A percentile compares a stretch with the other conserved stretches of the same genome.
Evolutionary conservation across 2,113 vertebrate genomes (phyloP).

Genomic region (Ceuthmochares aereus): DNA sequence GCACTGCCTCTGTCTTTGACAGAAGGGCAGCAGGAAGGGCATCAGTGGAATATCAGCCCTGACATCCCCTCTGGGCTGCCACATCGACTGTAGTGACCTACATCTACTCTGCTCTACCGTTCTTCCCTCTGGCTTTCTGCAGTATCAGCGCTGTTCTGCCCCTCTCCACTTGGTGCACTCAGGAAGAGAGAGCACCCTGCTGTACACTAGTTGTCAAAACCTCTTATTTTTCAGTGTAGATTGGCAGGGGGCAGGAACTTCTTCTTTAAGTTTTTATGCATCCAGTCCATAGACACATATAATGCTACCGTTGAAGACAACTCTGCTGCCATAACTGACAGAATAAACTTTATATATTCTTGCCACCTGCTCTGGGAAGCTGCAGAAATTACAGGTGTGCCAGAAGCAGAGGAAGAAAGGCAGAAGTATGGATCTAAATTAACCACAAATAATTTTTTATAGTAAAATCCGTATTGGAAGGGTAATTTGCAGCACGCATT

Average conservation of each 20-base stretch:
- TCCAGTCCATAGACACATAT: background rate
- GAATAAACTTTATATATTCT: background rate
- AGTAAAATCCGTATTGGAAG: background rate
- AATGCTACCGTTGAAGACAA: background rate
- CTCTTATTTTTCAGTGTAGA: background rate
- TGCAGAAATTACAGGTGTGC: background rate
- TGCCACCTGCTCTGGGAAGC: background rate
- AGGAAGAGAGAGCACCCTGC: background rate
- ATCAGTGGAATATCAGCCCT: background rate
- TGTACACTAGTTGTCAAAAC: background rate
- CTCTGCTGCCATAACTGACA: background rate
- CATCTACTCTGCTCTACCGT: background rate
- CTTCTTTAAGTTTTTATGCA: background rate
- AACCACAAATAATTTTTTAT: background rate
- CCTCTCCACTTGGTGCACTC: background rate
- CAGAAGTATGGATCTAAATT: background rate
- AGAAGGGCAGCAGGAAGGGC: background rate
- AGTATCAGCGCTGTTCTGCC: background rate
- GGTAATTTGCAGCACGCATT: background rate
- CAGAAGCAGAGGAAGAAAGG: background rate
- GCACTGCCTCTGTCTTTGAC: background rate
- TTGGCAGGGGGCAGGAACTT: background rate
- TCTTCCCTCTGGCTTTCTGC: conserved; percentile 19
- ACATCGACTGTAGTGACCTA: conserved; percentile 42
- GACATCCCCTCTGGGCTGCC: conserved; percentile 22